phyloP scores from a whole-genome alignment of 2,113 vertebrate species.

The Oreochromis spilurus region DNA sequence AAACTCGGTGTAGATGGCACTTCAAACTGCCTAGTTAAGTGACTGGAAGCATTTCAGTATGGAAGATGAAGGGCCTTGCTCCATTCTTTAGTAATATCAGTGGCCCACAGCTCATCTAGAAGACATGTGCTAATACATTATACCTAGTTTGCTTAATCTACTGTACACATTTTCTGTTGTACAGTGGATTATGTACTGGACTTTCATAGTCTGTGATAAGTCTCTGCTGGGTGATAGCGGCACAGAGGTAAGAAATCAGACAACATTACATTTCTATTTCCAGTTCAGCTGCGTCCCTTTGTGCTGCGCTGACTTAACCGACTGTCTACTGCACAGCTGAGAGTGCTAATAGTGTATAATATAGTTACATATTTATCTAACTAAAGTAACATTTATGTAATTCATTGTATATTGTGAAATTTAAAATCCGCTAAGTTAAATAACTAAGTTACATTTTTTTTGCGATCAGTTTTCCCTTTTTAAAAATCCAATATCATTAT shows the following conservation, averaged over 20 bases:
- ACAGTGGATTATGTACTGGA: not conserved
- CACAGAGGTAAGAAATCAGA: not conserved
- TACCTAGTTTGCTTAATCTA: not conserved
- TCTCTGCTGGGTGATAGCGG: not conserved
- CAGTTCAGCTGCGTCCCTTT: not conserved
- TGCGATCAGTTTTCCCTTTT: not conserved
- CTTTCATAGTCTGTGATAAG: not conserved
- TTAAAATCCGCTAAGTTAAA: not conserved
- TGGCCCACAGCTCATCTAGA: not conserved
- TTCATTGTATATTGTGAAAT: not conserved
- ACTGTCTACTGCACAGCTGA: not conserved
- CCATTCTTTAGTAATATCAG: not conserved
- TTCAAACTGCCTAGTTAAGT: not conserved
- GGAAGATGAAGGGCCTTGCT: not conserved
- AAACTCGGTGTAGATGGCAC: not conserved
- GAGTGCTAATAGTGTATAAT: not conserved
- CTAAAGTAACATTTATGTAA: not conserved
- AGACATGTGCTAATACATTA: not conserved
- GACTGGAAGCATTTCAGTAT: not conserved
- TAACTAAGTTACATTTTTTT: not conserved
- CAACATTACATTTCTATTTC: not conserved
- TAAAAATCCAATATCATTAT: not conserved
- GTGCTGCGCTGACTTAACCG: not conserved
- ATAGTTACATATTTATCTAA: not conserved
- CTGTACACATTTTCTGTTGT: not conserved